These are phyloP conservation scores for Heliothis peltigera DNA, from an alignment of 2,888 invertebrate genomes.

Conservation along the genomic window DNA sequence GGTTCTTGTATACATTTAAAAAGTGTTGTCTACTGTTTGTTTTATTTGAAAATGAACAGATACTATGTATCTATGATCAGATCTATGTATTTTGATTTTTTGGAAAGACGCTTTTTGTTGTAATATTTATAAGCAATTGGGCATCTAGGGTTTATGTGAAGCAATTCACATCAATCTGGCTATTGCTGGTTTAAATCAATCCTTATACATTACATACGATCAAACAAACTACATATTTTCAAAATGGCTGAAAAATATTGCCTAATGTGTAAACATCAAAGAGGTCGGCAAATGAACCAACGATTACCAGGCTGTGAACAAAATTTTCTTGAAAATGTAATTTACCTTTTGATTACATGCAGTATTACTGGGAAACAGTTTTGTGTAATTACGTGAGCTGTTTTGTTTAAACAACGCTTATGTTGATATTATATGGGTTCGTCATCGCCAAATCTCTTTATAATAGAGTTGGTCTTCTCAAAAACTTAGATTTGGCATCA, in stretches of 20 bases:
- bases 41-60: no score
- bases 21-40: no score
- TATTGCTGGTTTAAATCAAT: constrained; percentile 7
- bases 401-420: constrained; percentile 71
- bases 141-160: no score
- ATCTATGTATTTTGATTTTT: no score
- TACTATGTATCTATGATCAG: no score
- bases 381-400: constrained; percentile 70
- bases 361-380: constrained; percentile 63
- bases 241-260: no score
- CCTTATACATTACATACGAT: constrained; percentile 8
- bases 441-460: constrained; percentile 85
- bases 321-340: constrained; percentile 53
- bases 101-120: no score
- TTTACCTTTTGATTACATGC: constrained; percentile 47
- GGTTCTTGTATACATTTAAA: no score
- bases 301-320: constrained; percentile 28
- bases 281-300: constrained; percentile 17
- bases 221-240: constrained; percentile 9
- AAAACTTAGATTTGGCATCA: constrained; percentile 75
- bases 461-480: constrained; percentile 81
- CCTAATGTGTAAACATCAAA: constrained; percentile 15
- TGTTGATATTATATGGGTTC: constrained; percentile 71
- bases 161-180: no score
- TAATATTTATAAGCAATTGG: no score